Conservation (phyloP, 2,797 vertebrate species). For the Sebastes steindachneri region DNA sequence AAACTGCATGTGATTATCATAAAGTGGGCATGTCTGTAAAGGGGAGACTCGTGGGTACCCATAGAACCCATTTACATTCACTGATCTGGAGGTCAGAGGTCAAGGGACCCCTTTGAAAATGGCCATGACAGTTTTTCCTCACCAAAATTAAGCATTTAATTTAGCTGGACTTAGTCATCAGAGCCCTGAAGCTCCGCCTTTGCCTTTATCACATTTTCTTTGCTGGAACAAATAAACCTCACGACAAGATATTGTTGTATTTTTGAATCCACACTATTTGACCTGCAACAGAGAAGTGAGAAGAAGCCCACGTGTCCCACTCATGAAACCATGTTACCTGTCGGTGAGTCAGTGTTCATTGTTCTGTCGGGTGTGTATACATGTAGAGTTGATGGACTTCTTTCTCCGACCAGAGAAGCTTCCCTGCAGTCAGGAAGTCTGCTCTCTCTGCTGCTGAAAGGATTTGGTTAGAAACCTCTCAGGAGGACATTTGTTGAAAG, state of each 20-base stretch:
- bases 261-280: too few species aligned
- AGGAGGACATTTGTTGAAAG: conserved; percentile 29
- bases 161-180: too few species aligned
- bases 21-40: too few species aligned
- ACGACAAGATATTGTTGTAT: too few species aligned
- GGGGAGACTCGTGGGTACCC: too few species aligned
- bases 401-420: not conserved
- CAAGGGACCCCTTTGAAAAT: too few species aligned
- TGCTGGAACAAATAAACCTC: not conserved
- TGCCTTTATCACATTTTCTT: not conserved
- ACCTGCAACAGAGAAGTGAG: not conserved
- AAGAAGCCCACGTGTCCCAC: not conserved
- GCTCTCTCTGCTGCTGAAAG: conserved; percentile 17
- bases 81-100: rapidly evolving
- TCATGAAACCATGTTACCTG: not conserved
- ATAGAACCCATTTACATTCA: too few species aligned
- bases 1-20: too few species aligned
- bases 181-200: too few species aligned
- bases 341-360: not conserved
- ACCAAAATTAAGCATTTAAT: too few species aligned
- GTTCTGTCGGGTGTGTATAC: not conserved
- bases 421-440: conserved; percentile 21
- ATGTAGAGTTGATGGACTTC: not conserved
- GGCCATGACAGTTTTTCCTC: too few species aligned
- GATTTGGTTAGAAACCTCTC: conserved; percentile 13